phyloP scores from a whole-genome alignment of 2,797 vertebrate genomes.

The Myotis vivesi region DNA sequence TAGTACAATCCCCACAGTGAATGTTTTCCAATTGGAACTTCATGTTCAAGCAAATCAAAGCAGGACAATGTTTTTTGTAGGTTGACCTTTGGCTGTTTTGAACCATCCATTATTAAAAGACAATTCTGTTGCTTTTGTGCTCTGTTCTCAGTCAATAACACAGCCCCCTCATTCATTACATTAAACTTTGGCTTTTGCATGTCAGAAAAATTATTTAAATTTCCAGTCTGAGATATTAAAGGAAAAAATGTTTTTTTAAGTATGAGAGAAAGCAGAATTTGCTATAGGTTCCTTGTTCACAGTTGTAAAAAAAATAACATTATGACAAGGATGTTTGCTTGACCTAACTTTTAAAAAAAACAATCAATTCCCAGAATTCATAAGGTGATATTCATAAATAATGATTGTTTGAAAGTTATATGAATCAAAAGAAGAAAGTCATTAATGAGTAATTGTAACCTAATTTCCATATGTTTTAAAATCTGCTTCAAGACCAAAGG shows the following conservation, averaged over 20 bases:
- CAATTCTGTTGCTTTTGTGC: neutral
- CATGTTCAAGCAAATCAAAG: conserved; percentile 16
- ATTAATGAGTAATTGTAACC: neutral
- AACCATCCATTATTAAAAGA: neutral
- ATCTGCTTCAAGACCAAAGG: neutral
- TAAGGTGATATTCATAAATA: neutral
- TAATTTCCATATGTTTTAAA: conserved; percentile 6
- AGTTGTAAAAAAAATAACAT: neutral
- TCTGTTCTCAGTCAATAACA: neutral
- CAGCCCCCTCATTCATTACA: neutral
- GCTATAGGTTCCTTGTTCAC: neutral
- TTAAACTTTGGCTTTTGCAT: conserved; percentile 12
- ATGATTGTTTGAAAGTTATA: neutral
- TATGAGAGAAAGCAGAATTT: neutral
- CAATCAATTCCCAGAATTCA: neutral
- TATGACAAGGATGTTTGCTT: neutral
- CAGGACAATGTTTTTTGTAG: neutral
- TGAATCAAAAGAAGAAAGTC: neutral
- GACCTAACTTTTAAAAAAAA: conserved; percentile 9
- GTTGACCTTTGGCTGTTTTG: neutral
- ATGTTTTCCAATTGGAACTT: conserved; percentile 23
- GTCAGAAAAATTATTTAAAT: neutral
- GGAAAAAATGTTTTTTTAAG: neutral
- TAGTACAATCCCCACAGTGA: neutral
- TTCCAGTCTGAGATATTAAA: neutral